Evolutionary conservation across 1,140 invertebrate genomes (phyloP), one percentile per base, ranked within the genome.

Genomic region (Drosophila teissieri): DNA sequence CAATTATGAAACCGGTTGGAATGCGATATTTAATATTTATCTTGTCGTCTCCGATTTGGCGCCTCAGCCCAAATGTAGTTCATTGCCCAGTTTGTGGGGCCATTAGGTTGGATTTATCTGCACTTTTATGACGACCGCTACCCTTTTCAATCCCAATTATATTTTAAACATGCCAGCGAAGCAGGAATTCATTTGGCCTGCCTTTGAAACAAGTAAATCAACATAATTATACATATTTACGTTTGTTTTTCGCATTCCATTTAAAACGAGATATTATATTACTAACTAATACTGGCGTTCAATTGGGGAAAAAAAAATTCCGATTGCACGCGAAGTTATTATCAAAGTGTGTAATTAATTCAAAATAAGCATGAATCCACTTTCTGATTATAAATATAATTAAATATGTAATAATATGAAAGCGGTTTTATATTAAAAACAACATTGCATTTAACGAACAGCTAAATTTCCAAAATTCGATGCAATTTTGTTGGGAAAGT

Each of bases 381-480:
- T 15, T 36, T 15, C 2, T 14, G 53, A 46, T 64, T 56, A 27
- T 31, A 44, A 37, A 52, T 68, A 5, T 22, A 65, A 68, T 65
- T 68, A 68, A 52, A 65, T 68, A 65, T 67, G 46, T 52, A 45
- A 68, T 68, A 52, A 63, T 14, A 51, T 40, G 6, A n/a, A 24
- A 44, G 17, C 27, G 61, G 44, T 61, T 58, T 61, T 10, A 14
- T 55, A 11, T 36, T 31, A 22, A 60, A 62, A 62, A 40, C 51
- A 61, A 31, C 51, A 56, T 56, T n/a, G 24, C 39, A 34, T 5
- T 19, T 31, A 57, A 57, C 31, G 60, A 57, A 60, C 39, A 39
- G 36, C 37, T 24, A 4, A 55, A 15, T 31, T n/a, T 24, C 14
- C 14, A 0, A 27, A 27, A 27, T n/a, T 48, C 19, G 45, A n/a